Conservation (phyloP, 2,888 invertebrate species). For the Dryobotodes eremita region DNA sequence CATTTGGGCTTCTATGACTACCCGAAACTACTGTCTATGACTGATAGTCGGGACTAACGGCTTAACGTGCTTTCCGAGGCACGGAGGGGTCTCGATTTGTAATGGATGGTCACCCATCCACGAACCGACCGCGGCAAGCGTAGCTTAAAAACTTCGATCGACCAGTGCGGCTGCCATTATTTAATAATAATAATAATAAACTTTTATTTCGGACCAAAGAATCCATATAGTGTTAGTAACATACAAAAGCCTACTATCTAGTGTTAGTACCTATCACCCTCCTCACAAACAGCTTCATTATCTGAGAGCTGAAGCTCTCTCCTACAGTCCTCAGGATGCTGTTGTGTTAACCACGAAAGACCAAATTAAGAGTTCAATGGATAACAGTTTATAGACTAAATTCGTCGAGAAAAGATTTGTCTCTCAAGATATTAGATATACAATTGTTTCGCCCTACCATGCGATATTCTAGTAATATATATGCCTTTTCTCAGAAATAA, state of each 20-base stretch:
- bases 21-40: not conserved
- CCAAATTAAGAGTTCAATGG: not conserved
- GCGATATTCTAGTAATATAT: slow-evolving; percentile 11
- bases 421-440: too few species aligned
- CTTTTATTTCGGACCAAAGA: too few species aligned
- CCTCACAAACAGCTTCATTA: too few species aligned
- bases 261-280: too few species aligned
- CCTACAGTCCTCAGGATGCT: too few species aligned
- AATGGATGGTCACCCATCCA: not conserved
- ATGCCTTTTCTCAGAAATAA: slow-evolving; percentile 4
- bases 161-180: not conserved
- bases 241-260: too few species aligned
- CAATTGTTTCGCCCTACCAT: not conserved
- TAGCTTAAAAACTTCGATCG: not conserved
- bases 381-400: not conserved
- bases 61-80: not conserved
- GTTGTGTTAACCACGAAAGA: not conserved
- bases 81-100: not conserved
- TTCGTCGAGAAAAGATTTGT: not conserved
- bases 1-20: not conserved
- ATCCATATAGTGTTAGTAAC: too few species aligned
- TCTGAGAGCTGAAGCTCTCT: too few species aligned
- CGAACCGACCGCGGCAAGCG: not conserved
- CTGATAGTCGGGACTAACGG: not conserved
- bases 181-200: too few species aligned